Evolutionary conservation across 2,113 vertebrate genomes (phyloP).

Genomic region (Pluvialis apricaria): DNA sequence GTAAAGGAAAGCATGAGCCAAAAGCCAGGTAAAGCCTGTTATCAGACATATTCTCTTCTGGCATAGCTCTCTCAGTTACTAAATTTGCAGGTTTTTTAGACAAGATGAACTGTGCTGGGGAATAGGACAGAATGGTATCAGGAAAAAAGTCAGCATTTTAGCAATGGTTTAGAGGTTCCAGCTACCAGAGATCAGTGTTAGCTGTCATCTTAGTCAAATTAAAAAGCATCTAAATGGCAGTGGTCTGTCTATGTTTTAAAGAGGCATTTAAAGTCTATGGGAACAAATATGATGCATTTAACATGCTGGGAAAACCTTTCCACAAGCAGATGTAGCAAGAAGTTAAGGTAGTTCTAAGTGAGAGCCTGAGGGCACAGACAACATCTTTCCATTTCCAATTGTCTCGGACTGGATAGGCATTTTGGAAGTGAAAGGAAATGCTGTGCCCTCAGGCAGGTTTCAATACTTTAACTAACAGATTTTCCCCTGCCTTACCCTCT

Average conservation of each 20-base stretch:
- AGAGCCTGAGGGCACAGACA: not conserved
- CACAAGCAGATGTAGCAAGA: not conserved
- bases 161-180: not conserved
- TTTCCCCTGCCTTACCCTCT: not conserved
- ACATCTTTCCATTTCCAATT: not conserved
- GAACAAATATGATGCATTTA: not conserved
- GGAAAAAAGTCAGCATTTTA: not conserved
- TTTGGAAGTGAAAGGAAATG: conserved; percentile 28
- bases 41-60: not conserved
- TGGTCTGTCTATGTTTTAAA: not conserved
- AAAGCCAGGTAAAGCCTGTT: not conserved
- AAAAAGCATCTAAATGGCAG: not conserved
- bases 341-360: not conserved
- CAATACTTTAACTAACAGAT: not conserved
- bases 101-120: not conserved
- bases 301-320: not conserved
- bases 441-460: not conserved
- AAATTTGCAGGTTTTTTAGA: not conserved
- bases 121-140: not conserved
- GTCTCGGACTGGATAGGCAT: not conserved
- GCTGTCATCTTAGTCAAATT: not conserved
- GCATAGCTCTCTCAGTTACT: not conserved
- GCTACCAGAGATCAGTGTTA: not conserved
- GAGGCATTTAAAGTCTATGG: not conserved
- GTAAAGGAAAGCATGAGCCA: not conserved